Conservation (phyloP, 2,888 invertebrate genomes). For the Rhodophaea formosa region DNA sequence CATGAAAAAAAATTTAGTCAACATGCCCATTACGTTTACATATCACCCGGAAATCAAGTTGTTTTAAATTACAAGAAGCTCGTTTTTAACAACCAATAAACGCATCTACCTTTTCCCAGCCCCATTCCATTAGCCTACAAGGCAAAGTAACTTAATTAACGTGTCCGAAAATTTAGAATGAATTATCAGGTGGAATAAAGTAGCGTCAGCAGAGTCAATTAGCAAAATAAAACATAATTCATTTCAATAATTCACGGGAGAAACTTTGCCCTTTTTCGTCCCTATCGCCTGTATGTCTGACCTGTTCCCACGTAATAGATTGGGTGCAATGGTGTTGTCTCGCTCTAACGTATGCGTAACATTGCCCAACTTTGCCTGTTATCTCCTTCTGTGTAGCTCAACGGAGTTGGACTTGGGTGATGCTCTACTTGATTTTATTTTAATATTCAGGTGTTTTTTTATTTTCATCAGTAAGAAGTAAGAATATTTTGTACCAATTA, state of each 20-base stretch:
- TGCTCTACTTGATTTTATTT: neutral
- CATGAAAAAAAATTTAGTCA: no score
- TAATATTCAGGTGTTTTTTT: neutral
- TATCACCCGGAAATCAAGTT: no score
- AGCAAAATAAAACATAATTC: conserved; percentile 64
- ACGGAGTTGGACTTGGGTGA: conserved; percentile 39
- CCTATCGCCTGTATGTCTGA: conserved; percentile 34
- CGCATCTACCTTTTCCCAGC: conserved; percentile 14
- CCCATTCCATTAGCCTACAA: conserved; percentile 27
- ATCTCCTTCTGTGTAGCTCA: conserved; percentile 56
- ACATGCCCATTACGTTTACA: no score
- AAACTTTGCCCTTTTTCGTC: conserved; percentile 54
- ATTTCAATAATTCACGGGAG: conserved; percentile 62
- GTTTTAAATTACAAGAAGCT: no score
- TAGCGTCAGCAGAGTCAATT: conserved; percentile 45
- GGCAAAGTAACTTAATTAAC: conserved; percentile 41
- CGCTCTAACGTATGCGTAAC: conserved; percentile 43
- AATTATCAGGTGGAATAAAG: conserved; percentile 43
- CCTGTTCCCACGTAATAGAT: conserved; percentile 32
- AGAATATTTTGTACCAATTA: no score
- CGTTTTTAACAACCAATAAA: neutral
- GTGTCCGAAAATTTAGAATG: conserved; percentile 41
- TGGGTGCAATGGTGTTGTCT: conserved; percentile 38
- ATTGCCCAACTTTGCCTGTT: conserved; percentile 61
- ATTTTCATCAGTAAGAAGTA: neutral